Base-by-base conservation (phyloP, 1,140 invertebrate genomes). In the Tachypleus tridentatus region DNA sequence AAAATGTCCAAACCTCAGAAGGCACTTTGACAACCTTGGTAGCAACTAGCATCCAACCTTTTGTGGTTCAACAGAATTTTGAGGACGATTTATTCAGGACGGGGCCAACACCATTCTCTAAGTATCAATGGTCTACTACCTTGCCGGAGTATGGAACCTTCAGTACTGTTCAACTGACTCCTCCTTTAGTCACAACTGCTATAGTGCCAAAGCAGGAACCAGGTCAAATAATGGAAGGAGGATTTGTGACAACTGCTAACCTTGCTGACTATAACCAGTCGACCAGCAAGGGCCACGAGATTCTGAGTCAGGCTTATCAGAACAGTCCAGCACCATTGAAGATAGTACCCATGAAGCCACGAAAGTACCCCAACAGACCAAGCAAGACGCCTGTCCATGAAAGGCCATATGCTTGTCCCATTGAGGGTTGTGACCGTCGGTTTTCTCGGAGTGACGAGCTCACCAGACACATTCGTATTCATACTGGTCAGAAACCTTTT, bases 401-500 rank as follows among this genome's bases (percentile, higher is more conserved):
- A 77, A 80, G 96, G 9, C 97, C 97, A 0, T 98, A 98, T 80
- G 93, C 95, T 11, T 99, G 97, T 77, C 97, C 96, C 0, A 93
- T 98, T 3, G 93, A 97, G 73, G 87, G 88, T 72, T 99, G 97
- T 80, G 96, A 98, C 77, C 82, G 96, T 50, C 82, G 96, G 61
- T 99, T 99, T 78, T 98, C 93, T 8, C 82, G 97, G 62, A 96
- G 91, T 58, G 97, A 99, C 79, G 97, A 99, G 79, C 84, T 99
- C 47, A 98, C 96, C 5, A 83, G 97, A 70, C 97, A 99, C 78
- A 97, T 99, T 70, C 85, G 97, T 59, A 99, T 99, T 70, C 97
- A 99, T 78, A 99, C 97, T 2, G 97, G 97, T 1, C 95, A 98
- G 76, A 98, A 98, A 76, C 97, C 97, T 62, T 99, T 98, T 80